These are phyloP conservation scores for Gallinago solitaria DNA, from an alignment of 2,797 vertebrate genomes.

Conservation along the genomic window DNA sequence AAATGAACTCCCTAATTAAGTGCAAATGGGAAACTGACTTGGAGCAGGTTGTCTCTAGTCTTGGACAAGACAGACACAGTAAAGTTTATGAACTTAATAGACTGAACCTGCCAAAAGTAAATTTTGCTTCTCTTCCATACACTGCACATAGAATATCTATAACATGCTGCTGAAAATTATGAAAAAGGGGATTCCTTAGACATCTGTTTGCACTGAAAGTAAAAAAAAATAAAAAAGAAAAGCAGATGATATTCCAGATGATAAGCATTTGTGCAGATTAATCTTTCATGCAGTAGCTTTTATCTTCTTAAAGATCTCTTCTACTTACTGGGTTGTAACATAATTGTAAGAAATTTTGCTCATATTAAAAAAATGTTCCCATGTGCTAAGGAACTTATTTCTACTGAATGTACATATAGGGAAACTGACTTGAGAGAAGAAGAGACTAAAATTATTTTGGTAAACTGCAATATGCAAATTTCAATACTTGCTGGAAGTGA, in stretches of 20 bases:
- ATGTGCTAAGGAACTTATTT: not conserved
- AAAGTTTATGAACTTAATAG: slow-evolving; percentile 81
- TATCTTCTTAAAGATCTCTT: slow-evolving; percentile 26
- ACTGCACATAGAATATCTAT: slow-evolving; percentile 65
- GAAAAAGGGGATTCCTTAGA: slow-evolving; percentile 71
- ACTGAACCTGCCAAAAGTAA: slow-evolving; percentile 71
- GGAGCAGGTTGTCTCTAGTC: slow-evolving; percentile 77
- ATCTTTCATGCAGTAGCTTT: slow-evolving; percentile 70
- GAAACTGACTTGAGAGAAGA: not conserved
- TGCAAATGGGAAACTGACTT: slow-evolving; percentile 81
- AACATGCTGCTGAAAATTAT: slow-evolving; percentile 65
- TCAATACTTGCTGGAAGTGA: not conserved
- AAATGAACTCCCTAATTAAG: slow-evolving; percentile 82
- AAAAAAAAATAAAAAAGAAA: slow-evolving; percentile 29
- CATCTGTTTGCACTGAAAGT: slow-evolving; percentile 73
- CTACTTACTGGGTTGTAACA: slow-evolving; percentile 27
- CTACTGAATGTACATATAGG: not conserved
- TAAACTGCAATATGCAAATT: not conserved
- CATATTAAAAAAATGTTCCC: not conserved
- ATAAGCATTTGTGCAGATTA: slow-evolving; percentile 55
- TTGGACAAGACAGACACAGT: slow-evolving; percentile 75
- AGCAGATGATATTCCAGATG: slow-evolving; percentile 45
- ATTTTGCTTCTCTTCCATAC: slow-evolving; percentile 73
- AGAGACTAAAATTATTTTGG: not conserved
- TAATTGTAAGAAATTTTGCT: slow-evolving; percentile 44